A percentile compares a stretch with the other conserved stretches of the same genome.
These are phyloP conservation scores for Lepidocyrtoides sp. DNA, from an alignment of 2,888 invertebrate species.

Conservation along the genomic window DNA sequence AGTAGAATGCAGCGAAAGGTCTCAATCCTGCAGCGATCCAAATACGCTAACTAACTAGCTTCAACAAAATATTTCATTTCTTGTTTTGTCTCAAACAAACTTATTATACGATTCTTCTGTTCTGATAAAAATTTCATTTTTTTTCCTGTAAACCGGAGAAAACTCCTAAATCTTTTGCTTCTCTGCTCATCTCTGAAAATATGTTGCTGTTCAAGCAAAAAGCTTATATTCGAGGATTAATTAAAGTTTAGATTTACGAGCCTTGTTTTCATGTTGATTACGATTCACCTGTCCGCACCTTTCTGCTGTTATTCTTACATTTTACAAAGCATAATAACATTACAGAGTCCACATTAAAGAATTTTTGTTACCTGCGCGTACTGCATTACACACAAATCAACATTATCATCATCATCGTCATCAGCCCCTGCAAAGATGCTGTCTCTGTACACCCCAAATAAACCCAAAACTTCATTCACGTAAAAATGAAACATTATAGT, in stretches of 20 bases:
- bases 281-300: slow-evolving; percentile 83
- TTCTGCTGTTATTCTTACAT: slow-evolving; percentile 11
- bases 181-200: not conserved
- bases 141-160: slow-evolving; percentile 47
- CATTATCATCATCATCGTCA: slow-evolving; percentile 6
- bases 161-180: slow-evolving; percentile 78
- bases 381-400: not conserved
- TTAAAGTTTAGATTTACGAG: slow-evolving; percentile 84
- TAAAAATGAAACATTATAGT: not conserved
- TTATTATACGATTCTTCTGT: not conserved
- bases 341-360: not conserved
- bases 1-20: not conserved
- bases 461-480: not conserved
- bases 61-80: not conserved
- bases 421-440: not conserved
- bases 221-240: slow-evolving; percentile 77
- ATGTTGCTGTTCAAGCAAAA: not conserved
- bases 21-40: slow-evolving; percentile 35
- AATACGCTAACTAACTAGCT: not conserved
- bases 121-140: slow-evolving; percentile 2
- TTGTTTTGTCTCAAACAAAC: not conserved
- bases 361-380: not conserved
- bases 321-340: not conserved
- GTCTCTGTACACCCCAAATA: slow-evolving; percentile 42
- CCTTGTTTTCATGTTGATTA: slow-evolving; percentile 72